Evolutionary conservation across 2,113 vertebrate genomes (phyloP), one percentile per base, ranked within the genome.

Genomic region (Cephalophus harveyi): DNA sequence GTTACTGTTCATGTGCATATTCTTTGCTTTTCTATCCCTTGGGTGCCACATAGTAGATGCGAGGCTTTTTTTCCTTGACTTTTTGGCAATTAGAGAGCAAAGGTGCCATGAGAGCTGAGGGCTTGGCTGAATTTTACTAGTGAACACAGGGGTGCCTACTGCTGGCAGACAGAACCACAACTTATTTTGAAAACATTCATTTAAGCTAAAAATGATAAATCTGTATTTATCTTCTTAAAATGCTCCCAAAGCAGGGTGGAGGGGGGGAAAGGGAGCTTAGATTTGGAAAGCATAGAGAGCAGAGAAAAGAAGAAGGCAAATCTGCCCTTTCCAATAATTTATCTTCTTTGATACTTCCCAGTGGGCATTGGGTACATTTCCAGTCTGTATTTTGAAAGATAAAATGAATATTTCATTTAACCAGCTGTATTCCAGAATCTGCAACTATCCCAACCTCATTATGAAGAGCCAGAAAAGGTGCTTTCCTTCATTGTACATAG

Each of bases 401-500:
- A 95, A 98, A 97, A 98, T 98, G 93, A 98, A 96, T 98, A 98
- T 98, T 98, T 98, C 55, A 97, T 97, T 97, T 97, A 97, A 93
- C 97, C 97, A 97, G 94, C 97, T 98, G 92, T 96, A 96, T 97
- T 97, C 96, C 94, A 96, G 96, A 91, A 91, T 91, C 79, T 82
- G 64, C 71, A 85, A 95, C 84, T 95, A 94, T 67, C 87, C 54
- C 52, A 54, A 95, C 21, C 33, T 93, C 55, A 79, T 78, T 93
- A 92, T 67, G 55, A 84, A 84, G 17, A 91, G 25, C 33, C 54
- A 89, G 78, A 95, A 85, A 16, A 94, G 23, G 27, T 90, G 46
- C 6, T 87, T 74, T 96, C 46, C 30, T n/a, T 84, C 43, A 74
- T 40, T 87, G 15, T 25, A 40, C 71, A 76, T 55, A 84, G 52